Percentiles rank a stretch among this genome's conserved stretches.
Evolutionary conservation across 1,140 invertebrate species (phyloP).

Genomic region (Tetragnatha versicolor): DNA sequence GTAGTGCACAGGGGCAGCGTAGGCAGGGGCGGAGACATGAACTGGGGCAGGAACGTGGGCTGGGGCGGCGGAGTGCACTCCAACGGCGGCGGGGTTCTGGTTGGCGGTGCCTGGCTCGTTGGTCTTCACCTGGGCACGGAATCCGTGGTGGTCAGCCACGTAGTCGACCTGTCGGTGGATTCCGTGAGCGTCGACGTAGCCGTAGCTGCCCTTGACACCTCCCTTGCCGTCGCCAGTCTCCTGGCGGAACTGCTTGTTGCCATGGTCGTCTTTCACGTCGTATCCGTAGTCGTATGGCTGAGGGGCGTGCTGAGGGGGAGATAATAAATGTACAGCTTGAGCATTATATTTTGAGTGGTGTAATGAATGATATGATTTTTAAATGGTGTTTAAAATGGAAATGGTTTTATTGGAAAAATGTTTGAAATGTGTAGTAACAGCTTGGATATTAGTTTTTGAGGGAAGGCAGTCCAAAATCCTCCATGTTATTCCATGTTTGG

Average conservation of each 20-base stretch:
- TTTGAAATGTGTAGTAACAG: too few relatives aligned
- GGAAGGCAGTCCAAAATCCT: too few relatives aligned
- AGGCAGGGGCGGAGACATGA: neutral
- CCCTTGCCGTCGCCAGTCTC: conserved; percentile 56
- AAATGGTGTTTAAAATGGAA: too few relatives aligned
- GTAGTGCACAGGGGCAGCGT: neutral
- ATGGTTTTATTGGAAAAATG: too few relatives aligned
- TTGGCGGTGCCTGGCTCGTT: conserved; percentile 57
- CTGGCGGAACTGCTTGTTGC: conserved; percentile 56
- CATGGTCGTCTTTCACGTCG: conserved; percentile 57
- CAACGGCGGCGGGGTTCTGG: conserved; percentile 55
- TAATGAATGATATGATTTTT: too few relatives aligned
- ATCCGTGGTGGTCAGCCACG: conserved; percentile 57
- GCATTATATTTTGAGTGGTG: too few relatives aligned
- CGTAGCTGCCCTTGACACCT: conserved; percentile 57
- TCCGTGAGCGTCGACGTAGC: conserved; percentile 56
- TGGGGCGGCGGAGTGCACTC: conserved; percentile 33
- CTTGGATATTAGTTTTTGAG: too few relatives aligned
- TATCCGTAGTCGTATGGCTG: conserved; percentile 57
- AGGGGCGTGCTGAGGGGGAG: conserved; percentile 20
- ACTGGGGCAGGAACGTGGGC: conserved; percentile 17
- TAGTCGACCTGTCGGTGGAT: conserved; percentile 57
- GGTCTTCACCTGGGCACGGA: conserved; percentile 58
- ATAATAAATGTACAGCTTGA: too few relatives aligned
- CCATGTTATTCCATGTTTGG: too few relatives aligned